Percentiles rank a stretch among this genome's conserved stretches.
These are phyloP conservation scores for Aphodius granarius DNA, from an alignment of 2,888 invertebrate genomes.

Conservation along the genomic window DNA sequence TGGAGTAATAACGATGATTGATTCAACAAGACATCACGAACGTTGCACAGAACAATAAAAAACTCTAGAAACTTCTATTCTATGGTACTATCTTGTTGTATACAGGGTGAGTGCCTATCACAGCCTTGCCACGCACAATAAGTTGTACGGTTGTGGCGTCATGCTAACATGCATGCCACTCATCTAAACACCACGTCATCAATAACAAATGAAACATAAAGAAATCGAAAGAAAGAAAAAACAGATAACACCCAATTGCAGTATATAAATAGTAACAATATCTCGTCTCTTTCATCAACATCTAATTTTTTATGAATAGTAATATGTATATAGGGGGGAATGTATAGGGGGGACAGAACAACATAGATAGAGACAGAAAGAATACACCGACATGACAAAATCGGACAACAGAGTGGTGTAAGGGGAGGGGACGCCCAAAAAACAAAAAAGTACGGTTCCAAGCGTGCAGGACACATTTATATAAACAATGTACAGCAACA, in stretches of 20 bases:
- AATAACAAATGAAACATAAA: background rate
- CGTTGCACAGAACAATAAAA: slow-evolving; percentile 6
- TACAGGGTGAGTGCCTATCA: slow-evolving; percentile 56
- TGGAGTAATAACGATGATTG: slow-evolving; percentile 16
- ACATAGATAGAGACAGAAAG: slow-evolving; percentile 27
- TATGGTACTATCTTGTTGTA: slow-evolving; percentile 24
- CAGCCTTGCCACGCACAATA: slow-evolving; percentile 69
- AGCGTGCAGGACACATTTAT: slow-evolving; percentile 24
- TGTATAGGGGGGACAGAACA: slow-evolving; percentile 32
- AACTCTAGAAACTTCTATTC: background rate
- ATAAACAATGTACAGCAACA: background rate
- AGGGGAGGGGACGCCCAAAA: slow-evolving; percentile 1
- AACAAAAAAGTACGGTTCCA: background rate
- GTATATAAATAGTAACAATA: background rate
- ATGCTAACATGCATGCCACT: slow-evolving; percentile 46
- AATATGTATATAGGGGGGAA: background rate
- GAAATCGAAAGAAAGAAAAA: slow-evolving; percentile 2
- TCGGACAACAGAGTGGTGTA: slow-evolving; percentile 11
- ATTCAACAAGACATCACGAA: background rate
- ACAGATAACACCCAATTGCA: background rate
- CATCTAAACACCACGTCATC: slow-evolving; percentile 19
- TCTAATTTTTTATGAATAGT: background rate
- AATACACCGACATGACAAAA: slow-evolving; percentile 9
- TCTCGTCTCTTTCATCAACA: background rate
- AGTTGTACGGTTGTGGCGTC: slow-evolving; percentile 40